Percentiles rank a stretch among this genome's conserved stretches.
Conservation (phyloP, 2,888 invertebrate species). For the Torymus texanus region DNA sequence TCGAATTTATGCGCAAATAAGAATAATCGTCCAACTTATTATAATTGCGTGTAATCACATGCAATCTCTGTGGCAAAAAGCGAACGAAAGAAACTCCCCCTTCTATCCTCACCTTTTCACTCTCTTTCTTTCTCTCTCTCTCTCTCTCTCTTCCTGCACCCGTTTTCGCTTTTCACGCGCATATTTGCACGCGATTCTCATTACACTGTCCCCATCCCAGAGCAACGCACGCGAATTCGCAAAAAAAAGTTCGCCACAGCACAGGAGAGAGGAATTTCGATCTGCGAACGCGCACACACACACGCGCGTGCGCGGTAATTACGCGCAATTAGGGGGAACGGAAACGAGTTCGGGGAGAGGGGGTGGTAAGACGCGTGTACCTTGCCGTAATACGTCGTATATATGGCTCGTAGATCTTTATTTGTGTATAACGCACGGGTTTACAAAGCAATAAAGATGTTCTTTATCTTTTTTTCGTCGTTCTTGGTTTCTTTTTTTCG, state of each 20-base stretch:
- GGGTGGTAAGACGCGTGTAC: slow-evolving; percentile 1
- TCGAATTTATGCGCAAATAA: background rate
- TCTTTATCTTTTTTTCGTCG: slow-evolving; percentile 8
- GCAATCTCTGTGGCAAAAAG: slow-evolving; percentile 7
- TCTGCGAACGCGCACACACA: background rate
- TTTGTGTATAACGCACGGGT: slow-evolving; percentile 10
- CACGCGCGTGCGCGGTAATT: slow-evolving; percentile 34
- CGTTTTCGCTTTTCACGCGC: slow-evolving; percentile 1
- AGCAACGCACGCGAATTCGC: background rate
- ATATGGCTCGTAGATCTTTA: slow-evolving; percentile 40
- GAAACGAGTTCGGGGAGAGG: slow-evolving; percentile 8
- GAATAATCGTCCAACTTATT: background rate
- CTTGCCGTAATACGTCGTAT: no score
- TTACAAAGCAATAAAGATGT: slow-evolving; percentile 49
- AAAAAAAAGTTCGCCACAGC: background rate
- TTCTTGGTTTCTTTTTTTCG: slow-evolving; percentile 6
- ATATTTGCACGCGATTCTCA: slow-evolving; percentile 35
- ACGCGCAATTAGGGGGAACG: slow-evolving; percentile 44
- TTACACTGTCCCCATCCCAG: background rate
- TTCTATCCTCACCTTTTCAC: slow-evolving; percentile 2
- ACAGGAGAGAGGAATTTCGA: slow-evolving; percentile 31
- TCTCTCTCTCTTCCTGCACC: background rate
- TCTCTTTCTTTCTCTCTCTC: slow-evolving; percentile 6
- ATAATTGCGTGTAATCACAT: slow-evolving; percentile 22
- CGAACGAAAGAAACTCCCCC: background rate